phyloP scores from a whole-genome alignment of 2,888 invertebrate genomes.

The Neoascia interrupta region DNA sequence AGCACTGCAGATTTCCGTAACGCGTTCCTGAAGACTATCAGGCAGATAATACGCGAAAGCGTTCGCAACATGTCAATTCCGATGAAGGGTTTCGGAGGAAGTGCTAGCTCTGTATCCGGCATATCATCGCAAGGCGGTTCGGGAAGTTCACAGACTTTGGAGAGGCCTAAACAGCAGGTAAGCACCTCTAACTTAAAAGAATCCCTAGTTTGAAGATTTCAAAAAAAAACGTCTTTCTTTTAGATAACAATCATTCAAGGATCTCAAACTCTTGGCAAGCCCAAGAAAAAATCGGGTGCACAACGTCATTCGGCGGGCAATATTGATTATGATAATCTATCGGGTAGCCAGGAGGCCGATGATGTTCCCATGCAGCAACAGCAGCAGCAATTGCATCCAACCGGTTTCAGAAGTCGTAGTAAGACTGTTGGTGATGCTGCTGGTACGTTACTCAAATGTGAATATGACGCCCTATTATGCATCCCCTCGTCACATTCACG shows the following conservation, averaged over 20 bases:
- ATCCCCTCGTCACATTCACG: slow-evolving; percentile 20
- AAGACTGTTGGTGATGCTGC: slow-evolving; percentile 94
- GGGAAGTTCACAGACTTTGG: slow-evolving; percentile 82
- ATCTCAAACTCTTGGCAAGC: slow-evolving; percentile 90
- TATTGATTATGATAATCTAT: slow-evolving; percentile 90
- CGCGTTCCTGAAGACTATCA: slow-evolving; percentile 97
- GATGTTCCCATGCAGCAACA: slow-evolving; percentile 80
- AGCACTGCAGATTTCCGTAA: slow-evolving; percentile 98
- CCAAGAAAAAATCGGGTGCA: slow-evolving; percentile 87
- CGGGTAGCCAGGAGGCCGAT: slow-evolving; percentile 88
- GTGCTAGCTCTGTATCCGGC: slow-evolving; percentile 80
- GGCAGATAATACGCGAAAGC: slow-evolving; percentile 97
- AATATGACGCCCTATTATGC: slow-evolving; percentile 26
- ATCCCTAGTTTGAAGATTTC: background rate
- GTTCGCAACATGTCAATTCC: slow-evolving; percentile 98
- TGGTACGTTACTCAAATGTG: slow-evolving; percentile 80
- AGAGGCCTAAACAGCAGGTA: slow-evolving; percentile 84
- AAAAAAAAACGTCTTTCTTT: slow-evolving; percentile 5
- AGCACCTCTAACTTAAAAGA: background rate
- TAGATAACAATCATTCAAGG: slow-evolving; percentile 86
- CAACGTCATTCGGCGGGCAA: slow-evolving; percentile 91
- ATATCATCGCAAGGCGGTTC: slow-evolving; percentile 79
- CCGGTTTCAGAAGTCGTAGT: slow-evolving; percentile 89
- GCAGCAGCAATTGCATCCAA: slow-evolving; percentile 74
- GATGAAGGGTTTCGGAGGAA: slow-evolving; percentile 84